Base-by-base conservation (phyloP, 2,797 vertebrate genomes). In the Hydrophis major region DNA sequence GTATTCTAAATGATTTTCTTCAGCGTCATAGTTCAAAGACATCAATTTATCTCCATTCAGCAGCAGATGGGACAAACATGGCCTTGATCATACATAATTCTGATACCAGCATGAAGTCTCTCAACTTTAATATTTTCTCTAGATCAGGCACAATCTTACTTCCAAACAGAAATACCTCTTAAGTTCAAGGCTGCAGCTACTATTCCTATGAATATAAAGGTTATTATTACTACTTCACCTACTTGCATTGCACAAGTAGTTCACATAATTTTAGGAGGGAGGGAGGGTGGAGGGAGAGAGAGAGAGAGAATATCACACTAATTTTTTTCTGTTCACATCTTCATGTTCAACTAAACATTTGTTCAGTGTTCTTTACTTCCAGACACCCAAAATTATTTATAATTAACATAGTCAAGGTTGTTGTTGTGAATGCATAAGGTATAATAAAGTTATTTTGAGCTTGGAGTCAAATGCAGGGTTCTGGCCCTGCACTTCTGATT, bases 31-130 rank as follows among this genome's bases (percentile, higher is more conserved):
- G 74, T 83, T 83, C 37, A 83, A 83, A 83, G 74, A 25, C 37
- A 83, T 83, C 74, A 47, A 83, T 83, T 83, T 47, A 83, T 83
- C 74, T 83, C 25, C 74, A 83, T 83, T 93, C 92, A 47, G 37
- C 37, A 47, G 20, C 18, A 47, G 10, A 47, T 25, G 74, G 74
- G 37, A 25, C 37, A 83, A 83, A 25, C 74, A 83, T 83, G 74
- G 74, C 74, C 74, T 83, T 83, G 74, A 83, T 25, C 74, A 47
- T 47, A 47, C 74, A 83, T 83, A 47, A 47, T 83, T 47, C 74
- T 83, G 74, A 25, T 83, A 47, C 20, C 37, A 83, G 74, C 42
- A 47, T 47, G 74, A 83, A 5, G 74, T 83, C 20, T 83, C 74
- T 47, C 20, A 47, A 83, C 37, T 12, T 83, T 11, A 83, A 83